A percentile compares a stretch with the other conserved stretches of the same genome.
These are phyloP conservation scores for Philotrypesis tridentata DNA, from an alignment of 1,140 invertebrate species.

Conservation along the genomic window DNA sequence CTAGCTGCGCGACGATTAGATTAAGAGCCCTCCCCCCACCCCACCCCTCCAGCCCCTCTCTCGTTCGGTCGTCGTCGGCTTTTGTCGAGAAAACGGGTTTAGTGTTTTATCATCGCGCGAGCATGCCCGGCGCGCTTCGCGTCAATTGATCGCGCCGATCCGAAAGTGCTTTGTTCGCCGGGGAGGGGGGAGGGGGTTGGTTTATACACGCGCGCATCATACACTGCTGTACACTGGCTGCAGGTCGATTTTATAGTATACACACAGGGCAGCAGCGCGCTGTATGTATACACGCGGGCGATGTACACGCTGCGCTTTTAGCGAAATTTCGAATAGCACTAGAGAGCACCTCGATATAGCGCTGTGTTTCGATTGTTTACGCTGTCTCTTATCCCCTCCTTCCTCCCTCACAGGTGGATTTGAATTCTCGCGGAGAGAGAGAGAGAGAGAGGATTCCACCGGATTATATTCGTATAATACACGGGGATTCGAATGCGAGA, in stretches of 20 bases:
- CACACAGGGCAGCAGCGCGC: background rate
- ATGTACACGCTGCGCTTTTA: background rate
- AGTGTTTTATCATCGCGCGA: background rate
- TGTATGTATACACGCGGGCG: too few relatives aligned
- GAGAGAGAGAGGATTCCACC: background rate
- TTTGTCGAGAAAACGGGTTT: constrained; percentile 14
- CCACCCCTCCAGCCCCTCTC: too few relatives aligned
- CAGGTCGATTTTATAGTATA: too few relatives aligned
- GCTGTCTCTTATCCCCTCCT: too few relatives aligned
- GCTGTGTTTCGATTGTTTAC: too few relatives aligned
- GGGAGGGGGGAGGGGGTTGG: too few relatives aligned
- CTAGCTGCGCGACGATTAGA: background rate
- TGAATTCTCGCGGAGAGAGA: too few relatives aligned
- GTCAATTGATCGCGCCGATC: constrained; percentile 13
- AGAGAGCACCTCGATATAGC: background rate
- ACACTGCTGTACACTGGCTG: background rate
- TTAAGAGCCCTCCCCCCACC: background rate
- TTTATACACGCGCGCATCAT: too few relatives aligned
- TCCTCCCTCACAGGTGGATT: too few relatives aligned
- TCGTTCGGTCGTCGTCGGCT: too few relatives aligned
- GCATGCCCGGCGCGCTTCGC: background rate
- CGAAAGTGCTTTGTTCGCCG: background rate
- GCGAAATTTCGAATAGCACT: background rate
- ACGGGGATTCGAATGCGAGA: background rate
- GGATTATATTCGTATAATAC: background rate